A percentile compares a stretch with the other conserved stretches of the same genome.
Evolutionary conservation across 2,888 invertebrate genomes (phyloP).

Genomic region (Osmoderma eremita): DNA sequence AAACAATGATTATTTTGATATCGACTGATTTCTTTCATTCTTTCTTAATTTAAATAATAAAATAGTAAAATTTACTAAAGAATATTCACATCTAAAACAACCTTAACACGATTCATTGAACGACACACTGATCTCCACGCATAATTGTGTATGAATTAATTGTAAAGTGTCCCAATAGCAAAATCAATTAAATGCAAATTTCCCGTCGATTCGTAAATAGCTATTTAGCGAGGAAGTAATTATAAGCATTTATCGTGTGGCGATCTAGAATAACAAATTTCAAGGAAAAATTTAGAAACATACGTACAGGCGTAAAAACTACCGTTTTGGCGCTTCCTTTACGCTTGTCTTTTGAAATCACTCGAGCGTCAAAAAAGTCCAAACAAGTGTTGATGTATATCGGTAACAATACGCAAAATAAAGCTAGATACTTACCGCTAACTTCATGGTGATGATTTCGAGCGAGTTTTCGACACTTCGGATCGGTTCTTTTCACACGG

Average conservation of each 20-base stretch:
- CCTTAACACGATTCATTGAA: no score
- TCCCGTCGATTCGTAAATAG: conserved; percentile 4
- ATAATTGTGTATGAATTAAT: not conserved
- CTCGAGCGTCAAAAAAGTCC: conserved; percentile 13
- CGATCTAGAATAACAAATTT: conserved; percentile 13
- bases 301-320: conserved; percentile 2
- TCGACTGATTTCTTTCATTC: no score
- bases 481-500: conserved; percentile 6
- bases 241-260: conserved; percentile 12
- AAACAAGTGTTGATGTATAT: conserved; percentile 3
- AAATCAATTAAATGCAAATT: conserved; percentile 7
- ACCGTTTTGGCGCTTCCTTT: conserved; percentile 19
- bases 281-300: conserved; percentile 28
- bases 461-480: conserved; percentile 9
- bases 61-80: no score
- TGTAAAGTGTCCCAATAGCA: not conserved
- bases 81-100: no score
- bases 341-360: conserved; percentile 20
- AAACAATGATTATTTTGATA: no score
- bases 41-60: no score
- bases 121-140: not conserved
- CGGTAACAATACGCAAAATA: not conserved
- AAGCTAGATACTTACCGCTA: conserved; percentile 11
- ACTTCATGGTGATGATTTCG: conserved; percentile 7
- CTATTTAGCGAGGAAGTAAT: conserved; percentile 2